Conservation (phyloP, 2,797 vertebrate genomes). For the Poliocrania exsul region DNA sequence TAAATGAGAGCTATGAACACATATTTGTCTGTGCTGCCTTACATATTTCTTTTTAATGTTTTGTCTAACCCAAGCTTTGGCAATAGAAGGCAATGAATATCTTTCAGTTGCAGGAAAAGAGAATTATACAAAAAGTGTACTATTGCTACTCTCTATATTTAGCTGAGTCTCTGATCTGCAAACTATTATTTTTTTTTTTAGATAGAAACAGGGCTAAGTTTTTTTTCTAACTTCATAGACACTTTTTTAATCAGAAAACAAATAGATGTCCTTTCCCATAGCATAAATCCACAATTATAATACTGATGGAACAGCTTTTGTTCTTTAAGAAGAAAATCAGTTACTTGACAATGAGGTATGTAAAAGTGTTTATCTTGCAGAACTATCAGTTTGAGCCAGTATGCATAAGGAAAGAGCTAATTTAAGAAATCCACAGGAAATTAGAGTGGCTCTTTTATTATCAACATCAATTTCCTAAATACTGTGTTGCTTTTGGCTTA, state of each 20-base stretch:
- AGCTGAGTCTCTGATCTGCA: background rate
- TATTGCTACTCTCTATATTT: background rate
- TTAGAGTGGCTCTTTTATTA: constrained; percentile 53
- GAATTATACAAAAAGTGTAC: background rate
- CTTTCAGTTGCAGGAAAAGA: constrained; percentile 5
- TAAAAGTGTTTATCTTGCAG: constrained; percentile 51
- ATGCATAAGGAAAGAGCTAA: constrained; percentile 51
- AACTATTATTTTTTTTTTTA: background rate
- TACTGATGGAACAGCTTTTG: constrained; percentile 4
- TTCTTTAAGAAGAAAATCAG: constrained; percentile 3
- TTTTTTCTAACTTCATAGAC: background rate
- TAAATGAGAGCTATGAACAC: constrained; percentile 14
- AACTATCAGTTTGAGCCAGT: constrained; percentile 52
- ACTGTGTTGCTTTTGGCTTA: constrained; percentile 43
- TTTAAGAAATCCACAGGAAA: constrained; percentile 67
- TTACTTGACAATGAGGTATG: constrained; percentile 9
- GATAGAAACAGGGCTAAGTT: background rate
- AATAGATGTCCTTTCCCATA: background rate
- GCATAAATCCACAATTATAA: background rate
- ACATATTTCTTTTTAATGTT: constrained; percentile 48
- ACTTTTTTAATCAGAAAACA: constrained; percentile 1
- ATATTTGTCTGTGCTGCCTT: constrained; percentile 19
- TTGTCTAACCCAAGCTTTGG: background rate
- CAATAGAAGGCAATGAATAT: constrained; percentile 3
- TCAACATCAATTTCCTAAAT: constrained; percentile 49